These are phyloP conservation scores for Copsychus sechellarum DNA, from an alignment of 2,113 vertebrate genomes.

Conservation along the genomic window DNA sequence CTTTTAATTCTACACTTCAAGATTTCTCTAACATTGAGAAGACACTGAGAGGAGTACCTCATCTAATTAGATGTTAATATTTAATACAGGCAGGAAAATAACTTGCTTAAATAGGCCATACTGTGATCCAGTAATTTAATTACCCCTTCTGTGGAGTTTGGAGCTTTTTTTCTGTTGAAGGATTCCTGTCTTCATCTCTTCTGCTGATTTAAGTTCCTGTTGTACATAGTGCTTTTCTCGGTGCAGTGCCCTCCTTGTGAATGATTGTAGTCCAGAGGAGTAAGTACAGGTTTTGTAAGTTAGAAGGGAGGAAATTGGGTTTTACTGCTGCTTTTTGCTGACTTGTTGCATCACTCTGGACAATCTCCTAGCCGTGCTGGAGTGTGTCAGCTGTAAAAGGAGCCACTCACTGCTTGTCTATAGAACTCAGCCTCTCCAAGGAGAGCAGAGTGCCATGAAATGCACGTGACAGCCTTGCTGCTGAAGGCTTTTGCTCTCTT, in stretches of 20 bases:
- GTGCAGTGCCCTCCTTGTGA: neutral
- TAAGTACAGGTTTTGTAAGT: neutral
- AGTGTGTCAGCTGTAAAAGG: neutral
- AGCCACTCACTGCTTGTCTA: neutral
- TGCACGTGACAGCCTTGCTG: neutral
- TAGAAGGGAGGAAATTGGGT: neutral
- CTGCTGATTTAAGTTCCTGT: neutral
- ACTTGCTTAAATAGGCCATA: neutral
- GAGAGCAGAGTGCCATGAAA: neutral
- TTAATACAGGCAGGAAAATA: conserved; percentile 12
- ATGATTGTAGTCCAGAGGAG: neutral
- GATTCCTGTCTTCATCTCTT: neutral
- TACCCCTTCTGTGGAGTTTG: neutral
- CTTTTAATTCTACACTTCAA: neutral
- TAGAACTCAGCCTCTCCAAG: neutral
- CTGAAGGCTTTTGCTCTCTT: neutral
- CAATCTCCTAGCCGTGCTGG: neutral
- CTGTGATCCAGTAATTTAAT: neutral
- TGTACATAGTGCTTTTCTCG: neutral
- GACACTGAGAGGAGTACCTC: neutral
- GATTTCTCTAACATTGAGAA: neutral
- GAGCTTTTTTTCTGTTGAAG: neutral
- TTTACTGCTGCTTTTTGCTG: neutral
- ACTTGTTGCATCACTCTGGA: neutral
- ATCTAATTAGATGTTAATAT: neutral